Evolutionary conservation across 2,888 invertebrate genomes (phyloP).

Genomic region (Spialia ferax): DNA sequence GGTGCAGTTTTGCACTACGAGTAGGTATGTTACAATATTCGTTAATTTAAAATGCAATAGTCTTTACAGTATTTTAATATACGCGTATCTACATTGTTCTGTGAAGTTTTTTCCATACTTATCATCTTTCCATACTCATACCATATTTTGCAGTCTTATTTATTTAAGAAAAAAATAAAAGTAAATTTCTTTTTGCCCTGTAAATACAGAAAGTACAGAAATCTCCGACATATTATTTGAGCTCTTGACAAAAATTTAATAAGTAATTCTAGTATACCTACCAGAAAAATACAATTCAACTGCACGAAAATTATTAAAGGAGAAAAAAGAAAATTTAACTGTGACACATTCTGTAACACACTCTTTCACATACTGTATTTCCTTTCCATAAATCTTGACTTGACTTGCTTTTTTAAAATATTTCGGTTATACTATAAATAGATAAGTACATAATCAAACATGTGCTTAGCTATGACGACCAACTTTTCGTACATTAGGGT

Average conservation of each 20-base stretch:
- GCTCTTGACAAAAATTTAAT: constrained; percentile 38
- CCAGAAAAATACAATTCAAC: neutral
- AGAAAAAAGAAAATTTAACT: neutral
- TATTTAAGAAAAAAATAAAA: constrained; percentile 49
- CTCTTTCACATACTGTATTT: neutral
- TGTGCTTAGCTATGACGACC: constrained; percentile 23
- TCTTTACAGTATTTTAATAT: constrained; percentile 36
- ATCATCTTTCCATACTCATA: constrained; percentile 55
- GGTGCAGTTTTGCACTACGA: constrained; percentile 51
- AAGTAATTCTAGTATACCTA: no score
- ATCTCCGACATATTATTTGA: constrained; percentile 44
- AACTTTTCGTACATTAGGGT: constrained; percentile 13
- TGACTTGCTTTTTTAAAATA: neutral
- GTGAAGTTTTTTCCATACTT: constrained; percentile 41
- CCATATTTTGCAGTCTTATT: constrained; percentile 67
- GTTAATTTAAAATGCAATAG: constrained; percentile 35
- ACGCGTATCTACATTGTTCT: constrained; percentile 28
- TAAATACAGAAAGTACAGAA: neutral
- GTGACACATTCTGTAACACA: neutral
- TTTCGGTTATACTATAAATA: neutral
- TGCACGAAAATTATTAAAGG: neutral
- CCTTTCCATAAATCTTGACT: neutral
- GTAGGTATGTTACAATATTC: constrained; percentile 50
- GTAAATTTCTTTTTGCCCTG: neutral
- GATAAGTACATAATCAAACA: constrained; percentile 25